A percentile compares a stretch with the other conserved stretches of the same genome.
phyloP scores from a whole-genome alignment of 2,113 vertebrate genomes.

The Myiozetetes cayanensis region DNA sequence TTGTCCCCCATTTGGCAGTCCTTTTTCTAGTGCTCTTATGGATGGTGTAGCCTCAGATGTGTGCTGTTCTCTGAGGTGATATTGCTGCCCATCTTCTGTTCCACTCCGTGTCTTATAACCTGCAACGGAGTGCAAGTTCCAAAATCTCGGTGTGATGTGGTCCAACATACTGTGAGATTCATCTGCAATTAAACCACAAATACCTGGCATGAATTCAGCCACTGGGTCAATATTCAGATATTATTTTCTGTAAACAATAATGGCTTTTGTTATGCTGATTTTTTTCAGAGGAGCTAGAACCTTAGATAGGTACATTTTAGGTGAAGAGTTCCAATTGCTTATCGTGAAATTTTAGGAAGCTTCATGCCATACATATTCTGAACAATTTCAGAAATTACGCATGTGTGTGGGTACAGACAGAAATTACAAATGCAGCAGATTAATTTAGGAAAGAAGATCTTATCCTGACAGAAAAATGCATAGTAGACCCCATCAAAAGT shows the following conservation, averaged over 20 bases:
- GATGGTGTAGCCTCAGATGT: not conserved
- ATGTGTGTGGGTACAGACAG: not conserved
- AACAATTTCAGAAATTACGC: not conserved
- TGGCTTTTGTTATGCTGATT: not conserved
- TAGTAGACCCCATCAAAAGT: not conserved
- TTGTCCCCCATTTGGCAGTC: not conserved
- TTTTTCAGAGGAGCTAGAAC: not conserved
- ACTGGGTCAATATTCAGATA: not conserved
- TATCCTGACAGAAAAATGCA: not conserved
- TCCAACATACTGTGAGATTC: not conserved
- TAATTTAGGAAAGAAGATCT: not conserved
- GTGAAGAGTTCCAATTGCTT: not conserved
- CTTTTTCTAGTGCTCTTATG: not conserved
- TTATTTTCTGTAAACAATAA: not conserved
- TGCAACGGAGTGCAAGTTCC: not conserved
- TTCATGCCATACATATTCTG: not conserved
- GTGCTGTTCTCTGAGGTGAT: not conserved
- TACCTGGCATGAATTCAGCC: not conserved
- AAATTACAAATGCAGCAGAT: not conserved
- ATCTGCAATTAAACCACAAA: not conserved
- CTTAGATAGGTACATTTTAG: not conserved
- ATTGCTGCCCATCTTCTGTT: not conserved
- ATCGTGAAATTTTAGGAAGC: not conserved
- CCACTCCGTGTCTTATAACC: not conserved
- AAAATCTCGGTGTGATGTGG: not conserved